phyloP scores from a whole-genome alignment of 2,888 invertebrate species.

The Terebella lapidaria region DNA sequence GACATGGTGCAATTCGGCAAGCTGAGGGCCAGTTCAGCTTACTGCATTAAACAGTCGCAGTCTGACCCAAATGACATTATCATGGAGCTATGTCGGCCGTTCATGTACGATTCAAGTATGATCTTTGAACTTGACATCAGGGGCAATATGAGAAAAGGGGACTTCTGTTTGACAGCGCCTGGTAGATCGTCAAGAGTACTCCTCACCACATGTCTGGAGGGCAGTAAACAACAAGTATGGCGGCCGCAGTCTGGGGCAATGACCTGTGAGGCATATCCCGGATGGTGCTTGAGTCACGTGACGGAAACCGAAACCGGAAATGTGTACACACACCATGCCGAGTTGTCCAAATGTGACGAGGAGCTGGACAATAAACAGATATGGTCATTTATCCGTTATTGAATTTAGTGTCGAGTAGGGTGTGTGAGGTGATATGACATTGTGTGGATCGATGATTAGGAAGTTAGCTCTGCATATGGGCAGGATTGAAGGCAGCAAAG shows the following conservation, averaged over 20 bases:
- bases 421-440: too few species aligned
- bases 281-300: background rate
- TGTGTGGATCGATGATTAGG: too few species aligned
- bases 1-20: slow-evolving; percentile 16
- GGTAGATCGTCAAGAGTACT: background rate
- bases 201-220: background rate
- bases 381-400: background rate
- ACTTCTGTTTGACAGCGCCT: background rate
- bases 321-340: background rate
- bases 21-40: slow-evolving; percentile 14
- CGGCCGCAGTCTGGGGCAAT: background rate
- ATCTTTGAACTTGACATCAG: slow-evolving; percentile 19
- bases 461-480: too few species aligned
- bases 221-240: background rate
- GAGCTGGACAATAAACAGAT: background rate
- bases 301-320: background rate
- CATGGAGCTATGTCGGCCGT: slow-evolving; percentile 21
- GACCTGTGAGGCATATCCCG: background rate
- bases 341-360: background rate
- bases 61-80: slow-evolving; percentile 8
- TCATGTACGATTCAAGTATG: slow-evolving; percentile 20
- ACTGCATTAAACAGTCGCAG: slow-evolving; percentile 9
- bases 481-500: too few species aligned
- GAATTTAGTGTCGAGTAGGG: too few species aligned
- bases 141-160: slow-evolving; percentile 8